A percentile compares a stretch with the other conserved stretches of the same genome.
phyloP scores from a whole-genome alignment of 2,113 vertebrate species.

The Cebidichthys violaceus region DNA sequence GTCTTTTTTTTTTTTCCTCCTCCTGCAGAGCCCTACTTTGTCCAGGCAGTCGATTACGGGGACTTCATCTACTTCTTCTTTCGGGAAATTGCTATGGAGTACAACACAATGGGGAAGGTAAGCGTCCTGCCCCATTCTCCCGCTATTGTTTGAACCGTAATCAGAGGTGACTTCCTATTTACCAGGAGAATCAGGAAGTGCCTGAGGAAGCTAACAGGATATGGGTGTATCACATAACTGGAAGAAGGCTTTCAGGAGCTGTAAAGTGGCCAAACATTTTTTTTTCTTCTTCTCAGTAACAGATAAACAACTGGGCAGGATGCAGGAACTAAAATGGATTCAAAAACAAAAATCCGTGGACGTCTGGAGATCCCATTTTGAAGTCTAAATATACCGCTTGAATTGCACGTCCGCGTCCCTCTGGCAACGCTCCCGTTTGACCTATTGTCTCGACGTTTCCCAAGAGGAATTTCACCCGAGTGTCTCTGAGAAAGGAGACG shows the following conservation, averaged over 20 bases:
- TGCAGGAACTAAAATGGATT: slow-evolving; percentile 74
- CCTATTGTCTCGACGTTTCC: slow-evolving; percentile 52
- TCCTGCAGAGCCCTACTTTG: slow-evolving; percentile 94
- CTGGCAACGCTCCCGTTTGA: slow-evolving; percentile 40
- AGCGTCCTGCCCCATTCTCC: slow-evolving; percentile 58
- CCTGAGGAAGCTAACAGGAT: slow-evolving; percentile 82
- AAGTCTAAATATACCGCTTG: slow-evolving; percentile 73
- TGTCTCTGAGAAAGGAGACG: slow-evolving; percentile 36
- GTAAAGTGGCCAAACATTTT: slow-evolving; percentile 60
- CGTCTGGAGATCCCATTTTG: slow-evolving; percentile 65
- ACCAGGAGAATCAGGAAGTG: slow-evolving; percentile 68
- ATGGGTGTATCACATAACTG: slow-evolving; percentile 67
- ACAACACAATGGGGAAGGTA: slow-evolving; percentile 99
- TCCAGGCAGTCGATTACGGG: slow-evolving; percentile 95
- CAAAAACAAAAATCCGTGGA: slow-evolving; percentile 54
- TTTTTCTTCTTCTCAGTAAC: slow-evolving; percentile 46
- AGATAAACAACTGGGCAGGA: slow-evolving; percentile 77
- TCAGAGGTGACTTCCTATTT: slow-evolving; percentile 79
- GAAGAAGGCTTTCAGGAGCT: slow-evolving; percentile 69
- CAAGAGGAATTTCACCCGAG: slow-evolving; percentile 38
- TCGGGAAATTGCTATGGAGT: slow-evolving; percentile 98
- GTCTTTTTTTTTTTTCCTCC: slow-evolving; percentile 43
- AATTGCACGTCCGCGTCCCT: slow-evolving; percentile 56
- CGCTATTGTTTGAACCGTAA: slow-evolving; percentile 69
- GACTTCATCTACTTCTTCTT: slow-evolving; percentile 99